These are phyloP conservation scores for Pterocles gutturalis DNA, from an alignment of 2,113 vertebrate genomes.

Conservation along the genomic window DNA sequence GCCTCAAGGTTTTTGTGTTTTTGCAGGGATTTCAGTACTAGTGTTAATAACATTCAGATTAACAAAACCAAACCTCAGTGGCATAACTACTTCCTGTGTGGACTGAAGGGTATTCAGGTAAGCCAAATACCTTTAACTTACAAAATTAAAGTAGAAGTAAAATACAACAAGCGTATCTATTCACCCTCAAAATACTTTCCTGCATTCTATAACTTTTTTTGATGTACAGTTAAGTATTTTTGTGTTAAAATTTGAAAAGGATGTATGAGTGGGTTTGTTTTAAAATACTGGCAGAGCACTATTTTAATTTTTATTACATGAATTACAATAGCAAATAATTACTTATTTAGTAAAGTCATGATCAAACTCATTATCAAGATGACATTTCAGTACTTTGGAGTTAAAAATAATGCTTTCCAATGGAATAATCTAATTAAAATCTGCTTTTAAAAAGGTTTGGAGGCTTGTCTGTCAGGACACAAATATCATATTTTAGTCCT, in stretches of 20 bases:
- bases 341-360: background rate
- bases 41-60: conserved; percentile 83
- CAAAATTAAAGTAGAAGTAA: background rate
- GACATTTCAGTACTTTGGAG: background rate
- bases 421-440: background rate
- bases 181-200: background rate
- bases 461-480: background rate
- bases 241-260: background rate
- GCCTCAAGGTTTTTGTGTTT: conserved; percentile 58
- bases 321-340: background rate
- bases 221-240: background rate
- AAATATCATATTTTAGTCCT: background rate
- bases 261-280: background rate
- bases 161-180: background rate
- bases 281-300: background rate
- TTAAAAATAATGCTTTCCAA: background rate
- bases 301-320: background rate
- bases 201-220: background rate
- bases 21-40: conserved; percentile 87
- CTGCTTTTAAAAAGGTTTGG: background rate
- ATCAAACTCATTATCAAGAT: background rate
- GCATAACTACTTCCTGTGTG: conserved; percentile 98
- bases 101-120: conserved; percentile 97
- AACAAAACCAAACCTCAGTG: conserved; percentile 90
- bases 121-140: conserved; percentile 32